Percentiles rank a stretch among this genome's conserved stretches.
These are phyloP conservation scores for Pipistrellus pipistrellus DNA, from an alignment of 2,797 vertebrate species.

Conservation along the genomic window DNA sequence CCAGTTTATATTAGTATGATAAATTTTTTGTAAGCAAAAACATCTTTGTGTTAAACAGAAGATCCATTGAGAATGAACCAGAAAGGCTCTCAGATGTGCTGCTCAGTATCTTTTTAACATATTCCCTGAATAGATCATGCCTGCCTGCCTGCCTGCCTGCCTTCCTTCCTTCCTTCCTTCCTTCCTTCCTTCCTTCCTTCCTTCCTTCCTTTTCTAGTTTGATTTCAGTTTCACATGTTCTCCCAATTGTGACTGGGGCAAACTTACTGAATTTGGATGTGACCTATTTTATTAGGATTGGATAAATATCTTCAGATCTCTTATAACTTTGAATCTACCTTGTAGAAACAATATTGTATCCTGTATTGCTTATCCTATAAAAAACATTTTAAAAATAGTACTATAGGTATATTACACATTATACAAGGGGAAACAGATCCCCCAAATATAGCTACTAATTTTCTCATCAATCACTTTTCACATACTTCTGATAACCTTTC, in stretches of 20 bases:
- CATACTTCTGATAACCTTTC: not conserved
- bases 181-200: not conserved
- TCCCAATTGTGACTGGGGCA: constrained; percentile 15
- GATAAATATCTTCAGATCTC: constrained; percentile 35
- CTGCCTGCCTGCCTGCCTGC: too few species aligned
- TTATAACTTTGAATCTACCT: constrained; percentile 27
- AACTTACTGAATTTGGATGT: constrained; percentile 50
- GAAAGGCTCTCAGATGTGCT: constrained; percentile 1
- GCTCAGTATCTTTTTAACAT: constrained; percentile 15
- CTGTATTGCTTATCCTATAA: constrained; percentile 45
- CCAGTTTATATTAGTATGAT: constrained; percentile 22
- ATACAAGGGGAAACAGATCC: not conserved
- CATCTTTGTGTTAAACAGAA: constrained; percentile 35
- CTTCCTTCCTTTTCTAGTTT: not conserved
- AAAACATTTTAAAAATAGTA: constrained; percentile 32
- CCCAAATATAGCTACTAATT: constrained; percentile 7
- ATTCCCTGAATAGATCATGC: not conserved
- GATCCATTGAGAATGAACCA: not conserved
- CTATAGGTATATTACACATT: not conserved
- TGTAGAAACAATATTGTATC: constrained; percentile 17
- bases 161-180: too few species aligned
- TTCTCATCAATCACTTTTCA: constrained; percentile 24
- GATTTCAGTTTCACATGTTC: constrained; percentile 38
- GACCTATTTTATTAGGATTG: constrained; percentile 12
- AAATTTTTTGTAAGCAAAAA: constrained; percentile 38